These are phyloP conservation scores for Synergus itoensis DNA, from an alignment of 2,888 invertebrate genomes.

Conservation along the genomic window DNA sequence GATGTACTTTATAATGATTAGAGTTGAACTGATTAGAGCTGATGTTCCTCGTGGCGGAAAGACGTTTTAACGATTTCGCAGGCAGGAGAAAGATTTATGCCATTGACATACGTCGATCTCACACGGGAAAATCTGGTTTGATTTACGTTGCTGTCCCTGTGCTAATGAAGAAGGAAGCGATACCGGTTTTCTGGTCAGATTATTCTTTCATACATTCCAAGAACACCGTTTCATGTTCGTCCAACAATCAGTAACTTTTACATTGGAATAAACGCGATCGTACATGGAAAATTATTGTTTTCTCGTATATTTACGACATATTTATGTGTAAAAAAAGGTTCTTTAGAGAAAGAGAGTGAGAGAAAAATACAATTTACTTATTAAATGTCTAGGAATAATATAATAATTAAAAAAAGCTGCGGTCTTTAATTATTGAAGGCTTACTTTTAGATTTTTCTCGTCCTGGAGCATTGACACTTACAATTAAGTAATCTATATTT, in stretches of 20 bases:
- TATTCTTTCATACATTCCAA: conserved; percentile 7
- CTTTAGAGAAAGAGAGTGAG: not conserved
- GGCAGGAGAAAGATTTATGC: conserved; percentile 18
- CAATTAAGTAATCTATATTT: too few relatives aligned
- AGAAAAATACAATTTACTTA: too few relatives aligned
- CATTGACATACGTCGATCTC: conserved; percentile 10
- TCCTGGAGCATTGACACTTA: too few relatives aligned
- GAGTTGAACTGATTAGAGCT: too few relatives aligned
- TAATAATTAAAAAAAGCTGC: too few relatives aligned
- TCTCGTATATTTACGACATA: not conserved
- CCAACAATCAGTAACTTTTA: not conserved
- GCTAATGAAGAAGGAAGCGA: conserved; percentile 28
- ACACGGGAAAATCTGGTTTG: conserved; percentile 19
- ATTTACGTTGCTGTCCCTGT: conserved; percentile 19
- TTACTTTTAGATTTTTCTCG: too few relatives aligned
- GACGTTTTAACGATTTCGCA: conserved; percentile 6
- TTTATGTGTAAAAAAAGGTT: not conserved
- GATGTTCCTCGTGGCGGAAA: too few relatives aligned
- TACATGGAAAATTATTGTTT: not conserved
- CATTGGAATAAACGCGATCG: not conserved
- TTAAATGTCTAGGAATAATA: too few relatives aligned
- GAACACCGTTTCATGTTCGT: conserved; percentile 23
- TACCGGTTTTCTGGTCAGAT: conserved; percentile 31
- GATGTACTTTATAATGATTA: too few relatives aligned
- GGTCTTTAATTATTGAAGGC: too few relatives aligned